These are phyloP conservation scores for Columba guinea DNA, from an alignment of 2,797 vertebrate genomes.

Conservation along the genomic window DNA sequence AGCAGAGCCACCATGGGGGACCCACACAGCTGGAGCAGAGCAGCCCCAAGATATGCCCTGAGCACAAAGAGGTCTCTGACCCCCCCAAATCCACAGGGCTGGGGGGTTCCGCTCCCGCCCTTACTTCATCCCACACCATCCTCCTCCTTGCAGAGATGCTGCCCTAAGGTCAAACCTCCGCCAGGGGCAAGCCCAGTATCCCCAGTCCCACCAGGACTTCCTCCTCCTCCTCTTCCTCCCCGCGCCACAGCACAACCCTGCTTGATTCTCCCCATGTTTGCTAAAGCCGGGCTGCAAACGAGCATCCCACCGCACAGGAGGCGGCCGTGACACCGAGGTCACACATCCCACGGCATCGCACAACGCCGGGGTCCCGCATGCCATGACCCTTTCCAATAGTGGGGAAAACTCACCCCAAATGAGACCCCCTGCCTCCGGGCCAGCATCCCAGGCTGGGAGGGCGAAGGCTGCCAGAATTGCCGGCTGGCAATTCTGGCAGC, in stretches of 20 bases:
- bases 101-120: neutral
- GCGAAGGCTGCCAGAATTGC: neutral
- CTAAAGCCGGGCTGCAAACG: neutral
- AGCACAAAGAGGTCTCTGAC: neutral
- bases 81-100: neutral
- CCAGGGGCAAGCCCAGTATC: neutral
- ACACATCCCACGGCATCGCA: neutral
- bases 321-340: neutral
- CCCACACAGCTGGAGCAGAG: neutral
- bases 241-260: neutral
- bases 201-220: neutral
- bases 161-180: neutral
- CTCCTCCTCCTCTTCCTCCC: neutral
- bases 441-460: neutral
- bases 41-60: neutral
- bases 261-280: neutral
- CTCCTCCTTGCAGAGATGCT: neutral
- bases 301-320: neutral
- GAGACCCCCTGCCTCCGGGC: neutral
- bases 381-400: rapidly evolving
- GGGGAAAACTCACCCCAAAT: neutral
- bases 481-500: neutral
- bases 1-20: rapidly evolving
- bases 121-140: neutral
- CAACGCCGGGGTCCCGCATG: neutral